These are phyloP conservation scores for Poecilus cupreus DNA, from an alignment of 2,888 invertebrate species.

Conservation along the genomic window DNA sequence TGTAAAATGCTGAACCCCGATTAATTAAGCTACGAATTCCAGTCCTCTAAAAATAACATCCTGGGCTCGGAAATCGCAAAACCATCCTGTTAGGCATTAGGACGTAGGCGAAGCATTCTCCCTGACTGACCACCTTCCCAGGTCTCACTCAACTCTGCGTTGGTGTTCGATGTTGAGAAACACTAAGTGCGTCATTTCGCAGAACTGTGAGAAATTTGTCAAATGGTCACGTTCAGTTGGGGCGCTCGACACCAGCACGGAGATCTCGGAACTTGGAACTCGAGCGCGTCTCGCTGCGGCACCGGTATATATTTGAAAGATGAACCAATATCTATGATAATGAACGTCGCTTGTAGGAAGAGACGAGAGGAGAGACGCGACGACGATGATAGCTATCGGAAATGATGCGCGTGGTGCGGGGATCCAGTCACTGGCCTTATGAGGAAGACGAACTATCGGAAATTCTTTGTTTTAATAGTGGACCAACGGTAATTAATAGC, in stretches of 20 bases:
- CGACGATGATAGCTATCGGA: constrained; percentile 43
- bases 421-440: background rate
- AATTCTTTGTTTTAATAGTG: background rate
- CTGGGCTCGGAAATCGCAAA: background rate
- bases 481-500: too few species aligned
- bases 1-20: too few species aligned
- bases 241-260: background rate
- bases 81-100: too few species aligned
- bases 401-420: constrained; percentile 33
- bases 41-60: background rate
- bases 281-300: background rate
- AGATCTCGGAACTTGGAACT: background rate
- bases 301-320: constrained; percentile 61
- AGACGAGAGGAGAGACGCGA: background rate
- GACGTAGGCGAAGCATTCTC: background rate
- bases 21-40: too few species aligned
- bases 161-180: background rate
- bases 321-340: constrained; percentile 67
- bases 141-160: background rate
- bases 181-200: constrained; percentile 44
- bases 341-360: constrained; percentile 60
- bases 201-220: constrained; percentile 18
- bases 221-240: constrained; percentile 37
- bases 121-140: background rate
- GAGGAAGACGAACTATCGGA: background rate